Base-by-base conservation (phyloP, 2,888 invertebrate species). In the Pristionchus maxplancki region DNA sequence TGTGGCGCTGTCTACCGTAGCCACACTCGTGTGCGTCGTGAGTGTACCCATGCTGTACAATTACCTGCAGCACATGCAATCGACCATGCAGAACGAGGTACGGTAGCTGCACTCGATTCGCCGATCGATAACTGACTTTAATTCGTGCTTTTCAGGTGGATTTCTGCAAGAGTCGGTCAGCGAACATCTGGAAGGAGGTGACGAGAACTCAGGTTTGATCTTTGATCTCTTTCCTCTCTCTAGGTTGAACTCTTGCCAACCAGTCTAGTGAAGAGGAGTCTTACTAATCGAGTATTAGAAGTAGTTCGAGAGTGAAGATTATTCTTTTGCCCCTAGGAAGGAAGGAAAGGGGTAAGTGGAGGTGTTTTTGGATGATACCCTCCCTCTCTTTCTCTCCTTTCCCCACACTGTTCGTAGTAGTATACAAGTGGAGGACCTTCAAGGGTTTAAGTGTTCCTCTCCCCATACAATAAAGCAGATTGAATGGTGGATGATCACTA, bases 1-100 rank as follows among this genome's bases (percentile, higher is more conserved):
- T 50, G 87, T 87, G 28, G 87, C 87, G 4, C 58, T 87, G 40
- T 87, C 87, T 53, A 87, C 87, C 17, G 62, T 87, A 53, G 87
- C 87, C 4, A 87, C 87, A 3, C 74, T 87, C 3, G 78, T 87
- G 31, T 71, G 74, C 44, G 78, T 87, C 24, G 34, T 87, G 20
- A 40, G 62, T 48, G 87, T 87, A 8, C 87, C 87, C n/a, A 71
- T 87, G 78, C 53, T 87, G n/a, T 87, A 87, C 87, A 87, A 87
- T 78, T 87, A 87, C 78, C 58, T 87, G 20, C 87, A 87, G 58
- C 87, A 87, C 53, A 53, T 87, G 48, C 87, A 87, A 40, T 31
- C 34, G 1, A 78, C 58, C 28, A 87, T 87, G 87, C 87, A 87
- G 78, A 87, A 87, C 44, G 87, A 87, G 78, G 87, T 87, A 67